Evolutionary conservation across 2,113 vertebrate species (phyloP), one percentile per base, ranked within the genome.

Genomic region (Hippocampus comes): DNA sequence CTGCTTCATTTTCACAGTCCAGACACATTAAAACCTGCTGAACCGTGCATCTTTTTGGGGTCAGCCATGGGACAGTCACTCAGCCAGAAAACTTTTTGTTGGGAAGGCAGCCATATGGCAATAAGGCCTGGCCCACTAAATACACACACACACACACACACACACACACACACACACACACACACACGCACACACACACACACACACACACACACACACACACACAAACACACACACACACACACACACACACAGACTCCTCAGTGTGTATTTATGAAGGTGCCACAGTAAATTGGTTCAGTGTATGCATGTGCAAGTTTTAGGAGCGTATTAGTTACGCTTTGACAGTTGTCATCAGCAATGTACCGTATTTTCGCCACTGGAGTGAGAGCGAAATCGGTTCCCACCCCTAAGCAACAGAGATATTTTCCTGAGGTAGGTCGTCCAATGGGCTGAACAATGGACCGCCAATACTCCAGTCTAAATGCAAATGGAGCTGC

Each of bases 361-460:
- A 74, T 78, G 57, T 63, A n/a, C n/a, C n/a, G n/a, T n/a, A 59
- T 65, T 49, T 71, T 75, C 79, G 60, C 78, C 63, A 72, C 14
- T 57, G 60, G 27, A 60, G 64, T 72, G 49, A 17, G 23, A 25
- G 12, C 17, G 8, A 23, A 48, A 66, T 14, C 63, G 75, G 48
- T 78, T 82, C 77, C 74, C 84, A 82, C 78, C 81, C 73, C 81
- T 77, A 79, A 65, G 12, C 27, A 75, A 69, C 68, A 81, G 75
- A 74, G 77, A 90, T 87, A 82, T 57, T 82, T 90, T 84, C 77
- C 74, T 82, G 75, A 90, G 87, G 89, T 84, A 87, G 87, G 84
- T 89, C 87, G 88, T 89, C 80, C 85, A 86, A 53, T 81, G 85
- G 84, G 84, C 27, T 72, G 42, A 77, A 81, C 79, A 81, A 78